These are phyloP conservation scores for Trichopoda pennipes DNA, from an alignment of 2,888 invertebrate genomes.

Conservation along the genomic window DNA sequence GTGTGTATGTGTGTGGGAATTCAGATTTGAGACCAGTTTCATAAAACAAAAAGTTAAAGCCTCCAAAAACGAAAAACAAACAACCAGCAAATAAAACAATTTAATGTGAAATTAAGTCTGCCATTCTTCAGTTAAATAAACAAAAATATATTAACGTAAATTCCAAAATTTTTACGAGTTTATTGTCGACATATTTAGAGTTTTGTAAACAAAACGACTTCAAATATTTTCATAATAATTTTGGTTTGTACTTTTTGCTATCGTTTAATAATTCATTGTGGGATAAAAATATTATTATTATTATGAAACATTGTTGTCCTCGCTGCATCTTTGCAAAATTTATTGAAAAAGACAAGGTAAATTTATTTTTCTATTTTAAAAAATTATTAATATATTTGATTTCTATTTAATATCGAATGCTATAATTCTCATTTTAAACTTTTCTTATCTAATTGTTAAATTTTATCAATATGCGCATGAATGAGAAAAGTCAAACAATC, in stretches of 20 bases:
- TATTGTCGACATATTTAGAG: slow-evolving; percentile 31
- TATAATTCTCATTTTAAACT: too few species aligned
- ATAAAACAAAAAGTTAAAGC: slow-evolving; percentile 34
- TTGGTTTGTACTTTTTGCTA: background rate
- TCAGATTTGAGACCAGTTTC: slow-evolving; percentile 47
- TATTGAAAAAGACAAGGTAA: too few species aligned
- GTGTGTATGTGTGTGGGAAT: slow-evolving; percentile 71
- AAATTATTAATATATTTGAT: too few species aligned
- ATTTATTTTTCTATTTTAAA: too few species aligned
- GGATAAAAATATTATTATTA: background rate
- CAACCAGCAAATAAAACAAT: slow-evolving; percentile 53
- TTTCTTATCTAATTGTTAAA: too few species aligned
- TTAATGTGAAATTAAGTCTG: slow-evolving; percentile 52
- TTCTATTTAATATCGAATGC: too few species aligned
- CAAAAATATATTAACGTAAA: slow-evolving; percentile 17
- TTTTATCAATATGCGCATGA: too few species aligned
- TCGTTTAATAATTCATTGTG: slow-evolving; percentile 26
- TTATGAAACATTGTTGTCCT: background rate
- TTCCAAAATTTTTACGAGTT: slow-evolving; percentile 30
- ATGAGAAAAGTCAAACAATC: too few species aligned
- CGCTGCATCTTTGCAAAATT: background rate
- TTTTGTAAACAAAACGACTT: background rate
- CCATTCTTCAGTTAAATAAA: slow-evolving; percentile 10
- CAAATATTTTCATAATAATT: background rate
- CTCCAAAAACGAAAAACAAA: slow-evolving; percentile 42